Conservation (phyloP, 2,113 vertebrate genomes). For the Dinomys branickii region DNA sequence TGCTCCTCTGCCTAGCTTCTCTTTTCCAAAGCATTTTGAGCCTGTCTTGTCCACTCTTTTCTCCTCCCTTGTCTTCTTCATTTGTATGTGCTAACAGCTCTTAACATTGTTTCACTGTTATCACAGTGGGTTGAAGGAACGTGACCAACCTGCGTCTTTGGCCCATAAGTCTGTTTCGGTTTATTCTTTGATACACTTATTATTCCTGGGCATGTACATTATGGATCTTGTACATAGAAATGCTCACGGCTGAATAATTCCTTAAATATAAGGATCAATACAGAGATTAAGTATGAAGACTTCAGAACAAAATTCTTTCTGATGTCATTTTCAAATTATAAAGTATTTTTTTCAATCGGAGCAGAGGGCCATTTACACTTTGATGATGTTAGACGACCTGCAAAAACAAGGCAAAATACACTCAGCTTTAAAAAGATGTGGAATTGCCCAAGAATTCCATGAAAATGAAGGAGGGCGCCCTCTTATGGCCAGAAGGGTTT, state of each 20-base stretch:
- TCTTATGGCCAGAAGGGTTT: not conserved
- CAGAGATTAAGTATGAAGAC: slow-evolving; percentile 5
- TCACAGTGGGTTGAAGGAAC: not conserved
- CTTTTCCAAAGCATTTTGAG: not conserved
- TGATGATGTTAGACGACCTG: not conserved
- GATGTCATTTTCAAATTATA: slow-evolving; percentile 16
- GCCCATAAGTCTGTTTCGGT: not conserved
- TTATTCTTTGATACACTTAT: not conserved
- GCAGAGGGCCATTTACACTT: not conserved
- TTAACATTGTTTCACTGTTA: not conserved
- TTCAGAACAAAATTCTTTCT: not conserved
- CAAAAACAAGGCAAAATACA: not conserved
- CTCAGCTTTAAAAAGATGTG: not conserved
- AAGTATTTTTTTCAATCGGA: not conserved
- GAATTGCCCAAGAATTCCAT: not conserved
- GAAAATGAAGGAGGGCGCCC: slow-evolving; percentile 47
- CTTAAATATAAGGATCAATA: slow-evolving; percentile 43
- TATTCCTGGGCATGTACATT: not conserved
- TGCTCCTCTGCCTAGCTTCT: not conserved
- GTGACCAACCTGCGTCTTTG: not conserved
- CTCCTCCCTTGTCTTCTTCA: not conserved
- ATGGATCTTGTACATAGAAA: not conserved
- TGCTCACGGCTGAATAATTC: not conserved
- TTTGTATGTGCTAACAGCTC: not conserved
- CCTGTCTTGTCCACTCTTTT: not conserved